Conservation (phyloP, 2,113 vertebrate species). For the Pterophyllum scalare region DNA sequence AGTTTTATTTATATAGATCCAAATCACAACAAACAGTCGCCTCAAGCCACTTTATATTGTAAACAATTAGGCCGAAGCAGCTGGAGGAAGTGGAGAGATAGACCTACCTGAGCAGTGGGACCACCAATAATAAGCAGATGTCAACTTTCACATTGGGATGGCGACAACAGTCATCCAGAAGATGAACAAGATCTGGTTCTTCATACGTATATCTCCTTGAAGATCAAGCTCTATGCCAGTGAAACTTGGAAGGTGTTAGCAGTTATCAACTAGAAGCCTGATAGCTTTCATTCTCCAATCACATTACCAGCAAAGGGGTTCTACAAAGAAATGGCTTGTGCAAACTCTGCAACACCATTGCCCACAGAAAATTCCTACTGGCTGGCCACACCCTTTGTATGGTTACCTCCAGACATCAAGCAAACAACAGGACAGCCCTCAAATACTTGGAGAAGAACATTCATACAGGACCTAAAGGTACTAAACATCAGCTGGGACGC, state of each 20-base stretch:
- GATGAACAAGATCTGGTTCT: not conserved
- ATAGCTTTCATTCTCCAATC: not conserved
- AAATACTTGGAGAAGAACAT: not conserved
- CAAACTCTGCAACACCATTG: not conserved
- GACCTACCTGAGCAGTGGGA: not conserved
- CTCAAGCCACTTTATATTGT: too few relatives aligned
- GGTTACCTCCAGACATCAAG: not conserved
- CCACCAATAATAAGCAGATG: not conserved
- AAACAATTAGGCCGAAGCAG: too few relatives aligned
- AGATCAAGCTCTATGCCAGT: not conserved
- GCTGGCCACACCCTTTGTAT: not conserved
- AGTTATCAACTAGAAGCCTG: not conserved
- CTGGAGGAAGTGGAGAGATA: not conserved
- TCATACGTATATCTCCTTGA: not conserved
- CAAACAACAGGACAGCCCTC: not conserved
- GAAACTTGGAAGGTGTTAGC: not conserved
- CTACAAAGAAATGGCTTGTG: not conserved
- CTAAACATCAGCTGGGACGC: not conserved
- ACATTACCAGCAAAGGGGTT: not conserved
- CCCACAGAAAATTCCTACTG: not conserved
- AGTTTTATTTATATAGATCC: too few relatives aligned
- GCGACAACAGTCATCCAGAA: not conserved
- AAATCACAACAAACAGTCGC: too few relatives aligned
- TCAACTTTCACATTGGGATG: not conserved
- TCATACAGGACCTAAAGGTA: not conserved